Conservation (phyloP, 2,888 invertebrate genomes). For the Tetranychus truncatus region DNA sequence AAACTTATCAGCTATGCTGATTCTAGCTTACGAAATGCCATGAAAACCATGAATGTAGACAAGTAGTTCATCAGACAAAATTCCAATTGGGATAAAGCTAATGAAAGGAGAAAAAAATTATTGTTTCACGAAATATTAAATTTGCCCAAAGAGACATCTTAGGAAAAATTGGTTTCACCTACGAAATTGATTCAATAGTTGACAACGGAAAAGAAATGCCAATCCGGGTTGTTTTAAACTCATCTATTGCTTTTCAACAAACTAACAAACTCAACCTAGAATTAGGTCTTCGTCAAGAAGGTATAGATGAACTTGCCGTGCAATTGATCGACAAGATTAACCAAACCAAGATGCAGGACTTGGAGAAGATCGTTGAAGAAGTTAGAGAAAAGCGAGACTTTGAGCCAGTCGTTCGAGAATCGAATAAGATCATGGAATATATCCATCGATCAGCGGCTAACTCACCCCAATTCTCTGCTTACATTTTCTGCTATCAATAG, state of each 20-base stretch:
- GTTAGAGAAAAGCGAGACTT: not conserved
- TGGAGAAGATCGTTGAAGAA: not conserved
- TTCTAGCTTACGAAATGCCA: not conserved
- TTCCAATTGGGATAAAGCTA: not conserved
- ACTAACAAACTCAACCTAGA: not conserved
- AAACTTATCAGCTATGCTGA: not conserved
- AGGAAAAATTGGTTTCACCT: not conserved
- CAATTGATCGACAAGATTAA: not conserved
- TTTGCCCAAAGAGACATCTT: no score
- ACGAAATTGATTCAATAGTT: not conserved
- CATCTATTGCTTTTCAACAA: not conserved
- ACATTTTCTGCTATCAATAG: not conserved
- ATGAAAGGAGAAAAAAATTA: not conserved
- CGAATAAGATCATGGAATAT: not conserved
- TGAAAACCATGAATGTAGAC: not conserved
- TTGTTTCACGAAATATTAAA: not conserved
- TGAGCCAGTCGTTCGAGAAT: not conserved
- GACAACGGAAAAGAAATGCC: not conserved
- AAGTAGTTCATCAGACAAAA: not conserved
- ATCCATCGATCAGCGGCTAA: not conserved
- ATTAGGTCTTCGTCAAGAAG: slow-evolving; percentile 4
- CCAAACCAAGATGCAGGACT: not conserved
- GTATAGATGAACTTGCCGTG: not conserved
- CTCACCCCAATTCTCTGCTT: not conserved
- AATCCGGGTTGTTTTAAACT: not conserved